These are phyloP conservation scores for Junonia oenone DNA, from an alignment of 2,888 invertebrate species.

Conservation along the genomic window DNA sequence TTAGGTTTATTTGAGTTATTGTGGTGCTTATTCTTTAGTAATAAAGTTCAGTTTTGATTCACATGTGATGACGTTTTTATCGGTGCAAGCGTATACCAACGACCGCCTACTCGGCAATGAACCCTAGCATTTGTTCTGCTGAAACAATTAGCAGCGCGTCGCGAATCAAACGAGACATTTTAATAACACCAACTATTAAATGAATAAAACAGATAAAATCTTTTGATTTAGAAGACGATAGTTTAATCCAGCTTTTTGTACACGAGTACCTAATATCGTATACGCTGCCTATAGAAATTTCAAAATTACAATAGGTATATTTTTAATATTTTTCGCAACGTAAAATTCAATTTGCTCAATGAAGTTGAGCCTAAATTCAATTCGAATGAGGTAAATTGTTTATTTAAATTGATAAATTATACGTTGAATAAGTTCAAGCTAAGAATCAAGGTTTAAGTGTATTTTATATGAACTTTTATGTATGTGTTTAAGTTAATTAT, in stretches of 20 bases:
- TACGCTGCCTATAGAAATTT: background rate
- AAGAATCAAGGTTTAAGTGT: constrained; percentile 17
- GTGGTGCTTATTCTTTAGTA: background rate
- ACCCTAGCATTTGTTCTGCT: constrained; percentile 70
- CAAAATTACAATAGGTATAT: background rate
- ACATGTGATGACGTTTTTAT: constrained; percentile 1
- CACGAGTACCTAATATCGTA: background rate
- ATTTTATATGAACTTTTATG: constrained; percentile 8
- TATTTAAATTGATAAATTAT: background rate
- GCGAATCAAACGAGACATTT: constrained; percentile 47
- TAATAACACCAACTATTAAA: constrained; percentile 16
- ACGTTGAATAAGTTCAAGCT: constrained; percentile 19
- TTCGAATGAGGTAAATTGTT: constrained; percentile 8
- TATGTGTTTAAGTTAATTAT: constrained; percentile 21
- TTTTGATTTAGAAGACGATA: background rate
- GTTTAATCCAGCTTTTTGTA: background rate
- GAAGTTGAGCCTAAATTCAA: background rate
- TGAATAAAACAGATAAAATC: constrained; percentile 12
- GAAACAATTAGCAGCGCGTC: constrained; percentile 68
- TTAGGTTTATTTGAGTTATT: background rate
- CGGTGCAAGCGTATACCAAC: constrained; percentile 5
- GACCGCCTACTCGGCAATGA: constrained; percentile 56
- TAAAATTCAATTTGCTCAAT: background rate
- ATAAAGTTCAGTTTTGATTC: constrained; percentile 1
- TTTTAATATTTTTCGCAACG: background rate